Conservation (phyloP, 2,888 invertebrate species). For the Acanthococcus lagerstroemiae region DNA sequence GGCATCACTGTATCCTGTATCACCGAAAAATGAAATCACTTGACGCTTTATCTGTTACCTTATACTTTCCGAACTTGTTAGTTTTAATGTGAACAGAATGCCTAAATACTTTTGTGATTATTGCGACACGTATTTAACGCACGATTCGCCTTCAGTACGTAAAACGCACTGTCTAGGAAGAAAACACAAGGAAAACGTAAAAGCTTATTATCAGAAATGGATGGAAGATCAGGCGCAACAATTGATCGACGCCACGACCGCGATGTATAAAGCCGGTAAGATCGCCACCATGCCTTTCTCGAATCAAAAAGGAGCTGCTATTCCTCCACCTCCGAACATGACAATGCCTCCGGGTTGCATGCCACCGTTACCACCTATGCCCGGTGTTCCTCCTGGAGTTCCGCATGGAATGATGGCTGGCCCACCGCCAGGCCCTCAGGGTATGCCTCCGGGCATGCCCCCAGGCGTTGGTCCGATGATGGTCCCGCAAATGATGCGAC, state of each 20-base stretch:
- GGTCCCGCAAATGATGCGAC: conserved; percentile 35
- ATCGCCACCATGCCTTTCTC: conserved; percentile 81
- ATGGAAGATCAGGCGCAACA: conserved; percentile 99
- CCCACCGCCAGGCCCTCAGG: conserved; percentile 45
- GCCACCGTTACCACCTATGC: conserved; percentile 50
- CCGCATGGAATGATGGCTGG: conserved; percentile 47
- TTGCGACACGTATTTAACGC: conserved; percentile 97
- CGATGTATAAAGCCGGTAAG: conserved; percentile 94
- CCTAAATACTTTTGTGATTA: conserved; percentile 99
- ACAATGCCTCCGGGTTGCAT: conserved; percentile 42
- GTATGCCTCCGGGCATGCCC: conserved; percentile 52
- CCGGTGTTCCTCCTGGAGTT: conserved; percentile 51
- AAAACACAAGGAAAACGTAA: conserved; percentile 99
- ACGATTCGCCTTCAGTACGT: conserved; percentile 95
- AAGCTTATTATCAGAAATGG: conserved; percentile 99
- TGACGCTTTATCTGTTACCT: no score
- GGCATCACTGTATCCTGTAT: no score
- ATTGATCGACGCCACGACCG: conserved; percentile 95
- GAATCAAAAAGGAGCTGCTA: conserved; percentile 59
- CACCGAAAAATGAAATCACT: no score
- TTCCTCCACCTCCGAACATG: conserved; percentile 51
- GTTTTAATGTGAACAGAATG: no score
- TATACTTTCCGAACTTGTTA: no score
- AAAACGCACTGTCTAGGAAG: conserved; percentile 99
- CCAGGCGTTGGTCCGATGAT: conserved; percentile 43